Base-by-base conservation (phyloP, 1,140 invertebrate species). In the Drosophila biarmipes region DNA sequence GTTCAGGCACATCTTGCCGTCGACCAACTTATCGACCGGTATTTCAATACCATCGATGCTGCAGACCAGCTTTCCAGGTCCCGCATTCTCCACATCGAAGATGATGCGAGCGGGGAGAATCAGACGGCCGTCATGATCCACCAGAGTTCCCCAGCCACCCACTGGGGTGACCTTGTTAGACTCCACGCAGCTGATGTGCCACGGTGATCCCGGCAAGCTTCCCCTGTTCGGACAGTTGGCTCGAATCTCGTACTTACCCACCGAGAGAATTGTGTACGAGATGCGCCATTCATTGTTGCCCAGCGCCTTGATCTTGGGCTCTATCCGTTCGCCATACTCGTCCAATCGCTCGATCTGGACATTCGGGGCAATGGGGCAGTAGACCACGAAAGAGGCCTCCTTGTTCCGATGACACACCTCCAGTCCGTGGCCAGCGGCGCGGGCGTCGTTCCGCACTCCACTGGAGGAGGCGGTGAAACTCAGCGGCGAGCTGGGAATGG, bases 61-160 rank as follows among this genome's bases (percentile, higher is more conserved):
- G 75, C 94, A 95, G 68, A 95, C 94, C 0, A 96, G 87, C 51
- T 95, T 94, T 2, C 95, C 96, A 0, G 96, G 96, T 8, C 96
- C 96, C 0, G 96, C 96, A 69, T 95, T 95, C 11, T 95, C 94
- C 0, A 95, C 95, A 79, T 96, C 96, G 38, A 97, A 95, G 11
- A 95, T 94, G 5, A 97, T 94, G 79, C 96, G 96, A 11, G 94
- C 95, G 0, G 95, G 95, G 7, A 98, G 93, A 67, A 96, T 95
- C 2, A 98, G 93, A 3, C 95, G 93, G 15, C 95, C 96, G 35
- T 96, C 94, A 19, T 95, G 94, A 90, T 97, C 96, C 55, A 96
- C 93, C 52, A 95, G 91, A 79, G 94, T 93, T 14, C 96, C 95
- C 97, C 97, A 98, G 0, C 98, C 97, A 31, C 97, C 97, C 73